Percentiles rank a stretch among this genome's conserved stretches.
phyloP scores from a whole-genome alignment of 1,140 invertebrate species.

The Dendrolimus punctatus region DNA sequence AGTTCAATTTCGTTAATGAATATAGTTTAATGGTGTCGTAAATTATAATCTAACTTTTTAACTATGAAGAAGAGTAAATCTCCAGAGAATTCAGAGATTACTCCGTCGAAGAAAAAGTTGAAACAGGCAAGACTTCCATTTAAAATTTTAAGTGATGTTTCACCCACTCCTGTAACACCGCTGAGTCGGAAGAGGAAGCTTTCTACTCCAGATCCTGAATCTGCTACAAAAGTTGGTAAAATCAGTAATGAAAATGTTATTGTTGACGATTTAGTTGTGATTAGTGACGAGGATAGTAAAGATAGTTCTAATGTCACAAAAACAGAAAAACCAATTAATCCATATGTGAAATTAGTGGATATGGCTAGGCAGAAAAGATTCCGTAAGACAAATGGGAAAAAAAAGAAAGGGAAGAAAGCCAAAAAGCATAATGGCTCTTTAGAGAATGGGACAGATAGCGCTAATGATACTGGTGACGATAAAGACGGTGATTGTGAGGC shows the following conservation, averaged over 20 bases:
- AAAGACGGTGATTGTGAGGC: constrained; percentile 12
- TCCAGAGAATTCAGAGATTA: constrained; percentile 43
- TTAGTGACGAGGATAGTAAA: constrained; percentile 58
- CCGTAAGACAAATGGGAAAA: constrained; percentile 41
- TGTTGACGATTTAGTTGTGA: constrained; percentile 35
- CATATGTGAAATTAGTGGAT: constrained; percentile 54
- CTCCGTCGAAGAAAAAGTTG: constrained; percentile 58
- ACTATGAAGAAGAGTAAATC: constrained; percentile 54
- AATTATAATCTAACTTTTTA: constrained; percentile 8
- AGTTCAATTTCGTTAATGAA: background rate
- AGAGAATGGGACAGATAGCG: constrained; percentile 9
- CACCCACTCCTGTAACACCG: constrained; percentile 32
- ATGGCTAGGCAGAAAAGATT: constrained; percentile 50
- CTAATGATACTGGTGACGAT: constrained; percentile 7
- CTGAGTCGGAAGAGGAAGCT: constrained; percentile 53
- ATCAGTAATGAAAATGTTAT: constrained; percentile 42
- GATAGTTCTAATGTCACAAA: constrained; percentile 16
- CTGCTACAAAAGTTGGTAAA: constrained; percentile 50
- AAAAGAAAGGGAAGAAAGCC: constrained; percentile 32
- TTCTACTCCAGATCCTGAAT: constrained; percentile 36
- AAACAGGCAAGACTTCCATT: constrained; percentile 63
- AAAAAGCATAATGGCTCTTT: constrained; percentile 10
- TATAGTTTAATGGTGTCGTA: constrained; percentile 15
- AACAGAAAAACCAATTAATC: constrained; percentile 33
- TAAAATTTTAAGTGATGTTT: constrained; percentile 49